Base-by-base conservation (phyloP, 1,140 invertebrate species). In the Conus betulinus region DNA sequence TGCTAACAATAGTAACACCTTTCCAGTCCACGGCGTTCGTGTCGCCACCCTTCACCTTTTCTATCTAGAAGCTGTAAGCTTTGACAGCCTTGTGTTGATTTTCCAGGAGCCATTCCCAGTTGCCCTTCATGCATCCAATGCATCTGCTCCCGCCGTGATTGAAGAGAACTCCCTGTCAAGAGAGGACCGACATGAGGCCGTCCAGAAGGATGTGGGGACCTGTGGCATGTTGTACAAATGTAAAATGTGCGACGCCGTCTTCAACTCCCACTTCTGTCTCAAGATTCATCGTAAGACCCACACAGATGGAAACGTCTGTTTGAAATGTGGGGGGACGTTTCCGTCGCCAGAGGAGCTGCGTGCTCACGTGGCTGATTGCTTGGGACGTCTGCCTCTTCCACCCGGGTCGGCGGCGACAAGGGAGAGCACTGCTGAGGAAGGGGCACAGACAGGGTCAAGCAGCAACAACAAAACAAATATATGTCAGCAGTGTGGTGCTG, bases 251-350 rank as follows among this genome's bases (percentile, higher is more conserved):
- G 79, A 81, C 51, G 79, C 79, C 5, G 79, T 81, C 51, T 81
- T 81, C 79, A 81, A 81, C 79, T 81, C 79, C 51, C 79, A 81
- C 79, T 81, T 81, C 79, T 81, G 79, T 51, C 79, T 81, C 51
- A 81, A 81, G 79, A 81, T 81, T 7, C 79, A 81, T 51, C 79
- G 79, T 51, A 81, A 81, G 79, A 81, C 79, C 6, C 79, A 81
- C 79, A 53, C 79, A 15, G 79, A 53, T 51, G 79, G 79, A 4
- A 52, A 81, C 23, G 79, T 55, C 39, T 81, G 79, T 23, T 23
- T 81, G 17, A 81, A 81, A 17, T 81, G 79, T 13, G 79, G 79
- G 4, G 79, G 51, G 5, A 81, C 79, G 7, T 81, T 17, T 25
- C 79, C 79, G 27, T 20, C 51, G 13, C 79, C 79, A 25, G 51